Evolutionary conservation across 2,888 invertebrate species (phyloP).

Genomic region (Plutella xylostella): DNA sequence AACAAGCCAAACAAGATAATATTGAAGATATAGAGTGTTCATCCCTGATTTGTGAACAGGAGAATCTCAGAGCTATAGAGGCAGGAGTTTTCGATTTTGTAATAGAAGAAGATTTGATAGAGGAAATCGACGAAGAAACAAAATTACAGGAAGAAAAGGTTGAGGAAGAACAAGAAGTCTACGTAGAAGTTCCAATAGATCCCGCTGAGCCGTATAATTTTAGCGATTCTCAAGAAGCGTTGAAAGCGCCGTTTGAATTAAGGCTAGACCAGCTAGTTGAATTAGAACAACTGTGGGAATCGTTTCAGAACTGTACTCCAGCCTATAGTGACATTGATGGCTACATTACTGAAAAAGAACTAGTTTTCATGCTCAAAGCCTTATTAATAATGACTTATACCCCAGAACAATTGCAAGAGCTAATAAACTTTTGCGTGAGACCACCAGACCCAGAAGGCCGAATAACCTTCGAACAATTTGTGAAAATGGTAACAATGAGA

Average conservation of each 20-base stretch:
- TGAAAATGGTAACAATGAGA: constrained; percentile 48
- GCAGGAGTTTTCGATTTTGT: too few species aligned
- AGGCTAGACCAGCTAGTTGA: constrained; percentile 51
- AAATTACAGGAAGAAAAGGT: constrained; percentile 27
- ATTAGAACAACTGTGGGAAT: constrained; percentile 51
- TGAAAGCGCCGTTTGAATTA: constrained; percentile 41
- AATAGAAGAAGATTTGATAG: constrained; percentile 15
- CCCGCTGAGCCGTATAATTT: constrained; percentile 52
- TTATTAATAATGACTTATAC: constrained; percentile 49
- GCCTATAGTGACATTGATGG: constrained; percentile 48
- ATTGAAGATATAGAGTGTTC: too few species aligned
- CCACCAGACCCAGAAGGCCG: constrained; percentile 50
- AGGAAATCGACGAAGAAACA: constrained; percentile 21
- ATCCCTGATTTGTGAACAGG: too few species aligned
- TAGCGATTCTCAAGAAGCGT: constrained; percentile 45
- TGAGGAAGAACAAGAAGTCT: constrained; percentile 40
- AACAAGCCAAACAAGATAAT: constrained; percentile 22
- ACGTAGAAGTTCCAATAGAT: constrained; percentile 48
- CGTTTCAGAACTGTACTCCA: constrained; percentile 52
- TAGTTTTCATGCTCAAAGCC: constrained; percentile 49
- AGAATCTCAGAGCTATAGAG: too few species aligned
- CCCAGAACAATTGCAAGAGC: constrained; percentile 46
- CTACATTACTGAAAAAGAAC: constrained; percentile 50
- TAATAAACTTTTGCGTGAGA: constrained; percentile 43
- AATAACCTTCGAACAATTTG: constrained; percentile 47